Conservation (phyloP, 2,113 vertebrate species). For the Gnathonemus longibarbis region DNA sequence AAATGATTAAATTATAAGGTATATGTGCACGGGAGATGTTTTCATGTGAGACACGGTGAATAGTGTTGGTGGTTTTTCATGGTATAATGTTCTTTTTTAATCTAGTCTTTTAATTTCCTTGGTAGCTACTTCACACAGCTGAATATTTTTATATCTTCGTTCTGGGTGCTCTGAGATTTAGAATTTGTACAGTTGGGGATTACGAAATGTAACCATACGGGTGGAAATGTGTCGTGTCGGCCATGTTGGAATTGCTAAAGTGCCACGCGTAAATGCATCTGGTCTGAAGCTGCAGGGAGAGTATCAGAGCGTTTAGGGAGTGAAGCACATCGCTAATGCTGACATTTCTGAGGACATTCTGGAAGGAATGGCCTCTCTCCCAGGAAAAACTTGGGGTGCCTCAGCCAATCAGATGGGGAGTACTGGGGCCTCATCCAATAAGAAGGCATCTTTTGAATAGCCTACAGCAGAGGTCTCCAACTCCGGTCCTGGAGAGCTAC, state of each 20-base stretch:
- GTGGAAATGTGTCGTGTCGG: background rate
- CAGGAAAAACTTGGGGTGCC: background rate
- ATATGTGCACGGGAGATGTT: background rate
- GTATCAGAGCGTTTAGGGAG: slow-evolving; percentile 12
- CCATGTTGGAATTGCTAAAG: background rate
- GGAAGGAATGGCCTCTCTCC: background rate
- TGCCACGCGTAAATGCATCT: background rate
- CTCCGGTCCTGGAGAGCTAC: too few species aligned
- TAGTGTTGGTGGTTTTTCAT: background rate
- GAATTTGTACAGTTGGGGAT: background rate
- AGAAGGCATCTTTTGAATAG: background rate
- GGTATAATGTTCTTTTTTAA: background rate
- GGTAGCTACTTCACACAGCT: background rate
- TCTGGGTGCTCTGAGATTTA: background rate
- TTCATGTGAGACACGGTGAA: background rate
- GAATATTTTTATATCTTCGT: background rate
- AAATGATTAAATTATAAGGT: background rate
- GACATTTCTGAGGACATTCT: background rate
- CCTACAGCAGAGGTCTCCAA: too few species aligned
- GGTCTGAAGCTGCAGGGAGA: background rate
- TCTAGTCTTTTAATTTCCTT: background rate
- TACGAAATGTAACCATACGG: background rate
- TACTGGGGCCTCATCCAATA: background rate
- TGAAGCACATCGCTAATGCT: background rate
- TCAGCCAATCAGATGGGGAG: background rate